Evolutionary conservation across 2,888 invertebrate species (phyloP).

Genomic region (Ormyrus nitidulus): DNA sequence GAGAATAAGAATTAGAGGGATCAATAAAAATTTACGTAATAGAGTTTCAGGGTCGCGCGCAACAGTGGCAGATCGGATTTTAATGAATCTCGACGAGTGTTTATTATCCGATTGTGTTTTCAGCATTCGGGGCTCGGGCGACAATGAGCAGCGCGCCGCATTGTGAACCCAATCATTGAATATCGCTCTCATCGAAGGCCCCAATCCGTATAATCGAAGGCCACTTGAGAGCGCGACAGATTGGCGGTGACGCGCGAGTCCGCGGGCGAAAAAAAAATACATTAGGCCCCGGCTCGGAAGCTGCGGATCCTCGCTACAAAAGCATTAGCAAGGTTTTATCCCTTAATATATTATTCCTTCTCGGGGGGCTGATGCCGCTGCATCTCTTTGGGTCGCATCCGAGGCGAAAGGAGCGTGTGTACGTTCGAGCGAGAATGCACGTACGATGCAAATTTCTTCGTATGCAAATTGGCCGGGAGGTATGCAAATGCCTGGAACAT

Average conservation of each 20-base stretch:
- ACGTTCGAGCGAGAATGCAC: slow-evolving; percentile 64
- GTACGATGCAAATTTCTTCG: slow-evolving; percentile 75
- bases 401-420: slow-evolving; percentile 49
- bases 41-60: background rate
- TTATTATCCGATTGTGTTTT: slow-evolving; percentile 42
- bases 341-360: slow-evolving; percentile 74
- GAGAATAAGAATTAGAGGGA: background rate
- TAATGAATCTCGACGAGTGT: slow-evolving; percentile 38
- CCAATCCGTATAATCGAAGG: slow-evolving; percentile 45
- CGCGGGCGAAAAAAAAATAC: slow-evolving; percentile 64
- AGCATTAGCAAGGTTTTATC: slow-evolving; percentile 73
- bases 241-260: slow-evolving; percentile 25
- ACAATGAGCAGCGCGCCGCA: slow-evolving; percentile 24
- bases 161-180: slow-evolving; percentile 6
- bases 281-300: slow-evolving; percentile 67
- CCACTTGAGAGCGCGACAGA: slow-evolving; percentile 52
- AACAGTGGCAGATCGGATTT: slow-evolving; percentile 25
- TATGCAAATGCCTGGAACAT: slow-evolving; percentile 73
- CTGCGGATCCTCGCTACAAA: slow-evolving; percentile 64
- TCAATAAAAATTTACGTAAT: slow-evolving; percentile 36
- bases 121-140: background rate
- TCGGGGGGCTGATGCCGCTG: slow-evolving; percentile 57
- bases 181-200: background rate
- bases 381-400: slow-evolving; percentile 53
- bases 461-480: slow-evolving; percentile 70